Percentiles rank a stretch among this genome's conserved stretches.
phyloP scores from a whole-genome alignment of 2,888 invertebrate species.

The Pachycephus smyrnensis region DNA sequence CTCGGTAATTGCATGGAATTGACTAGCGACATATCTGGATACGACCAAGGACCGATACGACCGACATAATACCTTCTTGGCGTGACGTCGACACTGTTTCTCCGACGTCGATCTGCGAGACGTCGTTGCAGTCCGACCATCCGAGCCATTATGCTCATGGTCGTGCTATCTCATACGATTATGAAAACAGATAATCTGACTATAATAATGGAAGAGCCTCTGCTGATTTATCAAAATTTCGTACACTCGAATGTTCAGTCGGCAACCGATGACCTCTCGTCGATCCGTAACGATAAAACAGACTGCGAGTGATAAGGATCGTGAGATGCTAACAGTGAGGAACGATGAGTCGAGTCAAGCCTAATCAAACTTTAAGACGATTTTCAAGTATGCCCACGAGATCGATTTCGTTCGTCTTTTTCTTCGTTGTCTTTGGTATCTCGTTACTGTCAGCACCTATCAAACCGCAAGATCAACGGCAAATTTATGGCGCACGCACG shows the following conservation, averaged over 20 bases:
- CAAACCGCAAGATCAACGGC: not conserved
- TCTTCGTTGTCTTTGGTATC: not conserved
- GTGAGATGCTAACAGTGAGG: not conserved
- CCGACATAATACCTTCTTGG: not conserved
- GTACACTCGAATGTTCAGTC: not conserved
- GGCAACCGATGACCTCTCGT: not conserved
- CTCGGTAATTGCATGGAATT: conserved; percentile 53
- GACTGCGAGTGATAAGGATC: not conserved
- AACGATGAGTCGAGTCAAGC: not conserved
- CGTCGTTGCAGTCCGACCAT: not conserved
- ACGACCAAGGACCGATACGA: conserved; percentile 6
- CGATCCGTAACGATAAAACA: not conserved
- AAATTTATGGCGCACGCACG: not conserved
- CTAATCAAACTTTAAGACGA: not conserved
- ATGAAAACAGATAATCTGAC: not conserved
- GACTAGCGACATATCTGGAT: conserved; percentile 41
- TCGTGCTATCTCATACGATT: not conserved
- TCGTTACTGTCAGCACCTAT: not conserved
- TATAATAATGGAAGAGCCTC: not conserved
- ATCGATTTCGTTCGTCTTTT: not conserved
- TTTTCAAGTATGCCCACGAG: not conserved
- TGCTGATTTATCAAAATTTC: not conserved
- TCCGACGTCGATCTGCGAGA: not conserved
- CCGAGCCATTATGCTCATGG: not conserved
- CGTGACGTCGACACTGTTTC: not conserved